These are phyloP conservation scores for Drosophila tristis DNA, from an alignment of 1,140 invertebrate species.

Conservation along the genomic window DNA sequence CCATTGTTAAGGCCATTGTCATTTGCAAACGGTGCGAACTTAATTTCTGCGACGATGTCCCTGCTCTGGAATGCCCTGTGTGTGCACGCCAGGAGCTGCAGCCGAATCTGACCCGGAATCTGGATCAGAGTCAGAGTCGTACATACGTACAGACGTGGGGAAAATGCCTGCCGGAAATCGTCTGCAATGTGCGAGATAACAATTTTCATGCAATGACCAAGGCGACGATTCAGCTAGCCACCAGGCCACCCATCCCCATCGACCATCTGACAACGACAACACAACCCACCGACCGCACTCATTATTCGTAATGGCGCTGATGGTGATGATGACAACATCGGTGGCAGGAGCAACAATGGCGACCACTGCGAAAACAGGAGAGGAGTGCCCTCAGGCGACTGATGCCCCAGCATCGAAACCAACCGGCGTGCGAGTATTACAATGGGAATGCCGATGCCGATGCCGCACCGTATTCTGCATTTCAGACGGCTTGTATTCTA, in stretches of 20 bases:
- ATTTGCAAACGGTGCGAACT: constrained; percentile 68
- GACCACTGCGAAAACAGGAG: constrained; percentile 48
- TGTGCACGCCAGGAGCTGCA: constrained; percentile 1
- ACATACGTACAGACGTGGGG: constrained; percentile 25
- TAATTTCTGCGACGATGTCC: constrained; percentile 57
- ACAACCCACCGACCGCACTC: constrained; percentile 54
- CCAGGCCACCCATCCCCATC: not conserved
- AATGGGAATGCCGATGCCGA: constrained; percentile 29
- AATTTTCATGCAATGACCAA: constrained; percentile 75
- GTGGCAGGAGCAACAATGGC: constrained; percentile 30
- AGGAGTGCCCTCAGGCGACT: constrained; percentile 20
- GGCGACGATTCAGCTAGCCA: constrained; percentile 24
- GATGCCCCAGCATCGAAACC: constrained; percentile 28
- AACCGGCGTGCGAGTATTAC: constrained; percentile 14
- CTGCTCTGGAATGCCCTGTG: not conserved
- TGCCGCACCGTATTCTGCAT: constrained; percentile 56
- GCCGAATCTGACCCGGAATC: constrained; percentile 12
- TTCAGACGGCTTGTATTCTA: constrained; percentile 50
- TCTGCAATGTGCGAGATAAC: constrained; percentile 80
- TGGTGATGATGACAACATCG: constrained; percentile 75
- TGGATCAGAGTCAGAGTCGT: constrained; percentile 12
- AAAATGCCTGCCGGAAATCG: constrained; percentile 75
- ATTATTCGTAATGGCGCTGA: constrained; percentile 80
- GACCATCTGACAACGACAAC: not conserved
- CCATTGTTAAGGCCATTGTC: constrained; percentile 45